Conservation (phyloP, 1,140 invertebrate genomes). For the Paraescarpia echinospica region DNA sequence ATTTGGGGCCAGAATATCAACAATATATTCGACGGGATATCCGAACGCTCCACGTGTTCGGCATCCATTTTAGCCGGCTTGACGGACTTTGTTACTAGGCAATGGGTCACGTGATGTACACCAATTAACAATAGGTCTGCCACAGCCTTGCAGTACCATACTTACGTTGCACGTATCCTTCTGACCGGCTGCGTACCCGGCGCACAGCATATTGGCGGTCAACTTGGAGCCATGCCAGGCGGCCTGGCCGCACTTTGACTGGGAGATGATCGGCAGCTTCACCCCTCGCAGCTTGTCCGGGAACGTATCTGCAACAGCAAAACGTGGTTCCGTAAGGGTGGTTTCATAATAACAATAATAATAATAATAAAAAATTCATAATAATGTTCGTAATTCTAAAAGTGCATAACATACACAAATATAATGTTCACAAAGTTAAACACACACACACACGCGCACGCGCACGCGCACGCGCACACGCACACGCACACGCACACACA, state of each 20-base stretch:
- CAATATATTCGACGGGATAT: too few species aligned
- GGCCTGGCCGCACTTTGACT: conserved; percentile 6
- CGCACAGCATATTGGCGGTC: conserved; percentile 79
- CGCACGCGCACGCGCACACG: not conserved
- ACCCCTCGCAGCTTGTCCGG: conserved; percentile 26
- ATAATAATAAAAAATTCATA: too few species aligned
- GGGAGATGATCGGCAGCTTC: conserved; percentile 60
- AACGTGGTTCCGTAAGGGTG: not conserved
- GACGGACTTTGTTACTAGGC: too few species aligned
- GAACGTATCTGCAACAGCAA: not conserved
- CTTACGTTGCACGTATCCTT: conserved; percentile 69
- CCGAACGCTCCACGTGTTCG: too few species aligned
- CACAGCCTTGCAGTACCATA: not conserved
- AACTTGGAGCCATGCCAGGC: conserved; percentile 21
- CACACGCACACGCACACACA: not conserved
- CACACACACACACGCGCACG: too few species aligned
- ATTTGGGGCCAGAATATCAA: too few species aligned
- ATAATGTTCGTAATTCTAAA: too few species aligned
- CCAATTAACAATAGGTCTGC: too few species aligned
- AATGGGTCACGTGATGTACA: too few species aligned
- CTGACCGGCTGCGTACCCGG: conserved; percentile 85
- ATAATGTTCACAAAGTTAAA: not conserved
- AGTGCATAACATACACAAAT: too few species aligned
- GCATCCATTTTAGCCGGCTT: too few species aligned
- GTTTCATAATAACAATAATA: not conserved